These are phyloP conservation scores for Tolypeutes matacus DNA, from an alignment of 2,797 vertebrate species.

Conservation along the genomic window DNA sequence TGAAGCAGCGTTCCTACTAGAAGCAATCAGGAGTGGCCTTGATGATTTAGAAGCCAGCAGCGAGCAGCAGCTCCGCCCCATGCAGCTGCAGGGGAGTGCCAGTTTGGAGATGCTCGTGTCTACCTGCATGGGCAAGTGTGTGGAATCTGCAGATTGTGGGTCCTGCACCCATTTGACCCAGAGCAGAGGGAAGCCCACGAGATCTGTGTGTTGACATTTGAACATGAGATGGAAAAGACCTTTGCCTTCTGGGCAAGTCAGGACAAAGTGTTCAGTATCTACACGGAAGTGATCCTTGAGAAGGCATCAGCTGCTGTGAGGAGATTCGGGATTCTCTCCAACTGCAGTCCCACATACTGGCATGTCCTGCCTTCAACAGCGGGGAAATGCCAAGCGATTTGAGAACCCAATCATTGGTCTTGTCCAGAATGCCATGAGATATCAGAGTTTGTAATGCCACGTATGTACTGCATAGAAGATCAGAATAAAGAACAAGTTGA, in stretches of 20 bases:
- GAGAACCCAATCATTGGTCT: constrained; percentile 97
- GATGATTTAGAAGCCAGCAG: constrained; percentile 82
- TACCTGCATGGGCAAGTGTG: constrained; percentile 96
- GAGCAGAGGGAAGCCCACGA: constrained; percentile 95
- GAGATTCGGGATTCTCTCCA: constrained; percentile 97
- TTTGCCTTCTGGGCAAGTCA: constrained; percentile 97
- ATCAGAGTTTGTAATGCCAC: constrained; percentile 98
- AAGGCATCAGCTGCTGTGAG: constrained; percentile 93
- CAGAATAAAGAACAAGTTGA: constrained; percentile 96
- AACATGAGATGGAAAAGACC: constrained; percentile 97
- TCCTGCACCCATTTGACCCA: constrained; percentile 94
- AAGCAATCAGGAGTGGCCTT: constrained; percentile 95
- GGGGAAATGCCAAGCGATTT: constrained; percentile 96
- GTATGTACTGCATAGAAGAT: constrained; percentile 97
- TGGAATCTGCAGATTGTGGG: constrained; percentile 94
- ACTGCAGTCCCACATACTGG: constrained; percentile 97
- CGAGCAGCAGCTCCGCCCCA: constrained; percentile 92
- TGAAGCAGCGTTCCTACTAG: constrained; percentile 93
- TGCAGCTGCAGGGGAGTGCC: constrained; percentile 92
- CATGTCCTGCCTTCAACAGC: constrained; percentile 96
- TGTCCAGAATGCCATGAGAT: constrained; percentile 97
- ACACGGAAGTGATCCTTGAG: constrained; percentile 98
- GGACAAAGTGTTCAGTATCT: constrained; percentile 97
- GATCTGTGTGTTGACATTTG: constrained; percentile 94
- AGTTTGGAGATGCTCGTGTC: constrained; percentile 92